Percentiles rank a stretch among this genome's conserved stretches.
Evolutionary conservation across 37 sponge, comb jelly and placozoan species (phyloP).

Genomic region (Agelas oroides): DNA sequence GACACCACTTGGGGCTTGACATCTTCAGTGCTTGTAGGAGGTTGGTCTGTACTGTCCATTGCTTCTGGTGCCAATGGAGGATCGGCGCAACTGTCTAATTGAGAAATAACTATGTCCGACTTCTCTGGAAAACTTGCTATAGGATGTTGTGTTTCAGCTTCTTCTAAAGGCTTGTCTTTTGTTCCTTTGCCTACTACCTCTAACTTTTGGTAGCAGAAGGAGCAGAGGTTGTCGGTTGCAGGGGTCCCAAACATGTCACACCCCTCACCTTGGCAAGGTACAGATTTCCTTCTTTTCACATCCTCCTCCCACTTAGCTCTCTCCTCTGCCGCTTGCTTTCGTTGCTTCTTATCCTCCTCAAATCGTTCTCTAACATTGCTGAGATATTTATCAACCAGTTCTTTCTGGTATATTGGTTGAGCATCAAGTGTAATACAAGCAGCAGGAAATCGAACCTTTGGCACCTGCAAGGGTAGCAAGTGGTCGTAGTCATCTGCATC

Average conservation of each 20-base stretch:
- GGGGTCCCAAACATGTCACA: slow-evolving; percentile 70
- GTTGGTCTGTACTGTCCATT: neutral
- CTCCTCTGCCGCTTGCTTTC: slow-evolving; percentile 30
- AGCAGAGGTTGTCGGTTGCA: slow-evolving; percentile 66
- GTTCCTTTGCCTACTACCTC: too few species aligned
- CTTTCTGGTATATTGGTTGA: slow-evolving; percentile 75
- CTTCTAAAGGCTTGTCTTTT: too few species aligned
- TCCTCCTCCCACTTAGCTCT: slow-evolving; percentile 55
- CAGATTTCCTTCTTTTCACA: slow-evolving; percentile 9
- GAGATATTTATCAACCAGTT: slow-evolving; percentile 71
- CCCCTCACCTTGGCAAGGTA: slow-evolving; percentile 61
- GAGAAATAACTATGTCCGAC: too few species aligned
- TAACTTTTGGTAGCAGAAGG: slow-evolving; percentile 58
- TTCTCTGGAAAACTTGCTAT: too few species aligned
- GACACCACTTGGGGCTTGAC: too few species aligned
- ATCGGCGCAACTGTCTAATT: too few species aligned
- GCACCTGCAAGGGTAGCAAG: slow-evolving; percentile 36
- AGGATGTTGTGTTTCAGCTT: too few species aligned
- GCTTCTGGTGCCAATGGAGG: too few species aligned
- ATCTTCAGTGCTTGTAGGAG: neutral
- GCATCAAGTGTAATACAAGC: slow-evolving; percentile 52
- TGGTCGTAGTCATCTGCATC: slow-evolving; percentile 5
- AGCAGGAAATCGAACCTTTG: slow-evolving; percentile 78
- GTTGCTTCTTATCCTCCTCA: slow-evolving; percentile 38
- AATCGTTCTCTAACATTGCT: slow-evolving; percentile 34